phyloP scores from a whole-genome alignment of 2,888 invertebrate species.

The Campopleginae sp. region DNA sequence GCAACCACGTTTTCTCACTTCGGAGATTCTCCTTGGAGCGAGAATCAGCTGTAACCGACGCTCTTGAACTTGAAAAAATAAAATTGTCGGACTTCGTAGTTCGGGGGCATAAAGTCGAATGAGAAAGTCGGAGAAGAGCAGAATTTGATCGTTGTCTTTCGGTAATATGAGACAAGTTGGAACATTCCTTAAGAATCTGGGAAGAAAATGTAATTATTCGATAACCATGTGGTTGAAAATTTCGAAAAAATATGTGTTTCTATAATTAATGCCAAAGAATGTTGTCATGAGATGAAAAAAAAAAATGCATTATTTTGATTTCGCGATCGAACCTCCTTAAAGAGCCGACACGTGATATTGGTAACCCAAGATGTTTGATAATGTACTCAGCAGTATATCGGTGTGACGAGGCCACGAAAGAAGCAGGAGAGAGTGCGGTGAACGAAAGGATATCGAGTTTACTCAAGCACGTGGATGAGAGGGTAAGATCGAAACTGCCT shows the following conservation, averaged over 20 bases:
- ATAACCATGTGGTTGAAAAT: no score
- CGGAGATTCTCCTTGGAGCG: conserved; percentile 42
- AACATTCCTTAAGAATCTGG: no score
- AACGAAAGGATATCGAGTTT: not conserved
- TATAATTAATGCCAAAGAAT: no score
- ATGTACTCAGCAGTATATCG: conserved; percentile 42
- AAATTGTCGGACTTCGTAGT: not conserved
- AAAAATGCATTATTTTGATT: not conserved
- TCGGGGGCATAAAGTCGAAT: not conserved
- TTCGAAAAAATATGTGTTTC: no score
- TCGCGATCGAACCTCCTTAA: no score
- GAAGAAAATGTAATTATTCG: no score
- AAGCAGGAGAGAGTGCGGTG: not conserved
- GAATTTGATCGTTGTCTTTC: not conserved
- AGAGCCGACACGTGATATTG: conserved; percentile 32
- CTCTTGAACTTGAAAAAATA: not conserved
- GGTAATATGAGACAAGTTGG: not conserved
- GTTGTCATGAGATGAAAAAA: no score
- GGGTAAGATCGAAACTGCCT: conserved; percentile 30
- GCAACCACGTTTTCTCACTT: not conserved
- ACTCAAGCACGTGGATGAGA: conserved; percentile 30
- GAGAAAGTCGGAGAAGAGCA: not conserved
- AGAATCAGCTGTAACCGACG: conserved; percentile 5
- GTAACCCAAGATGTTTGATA: conserved; percentile 46
- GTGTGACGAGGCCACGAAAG: conserved; percentile 4